Conservation (phyloP, 2,113 vertebrate genomes). For the Panthera leo region DNA sequence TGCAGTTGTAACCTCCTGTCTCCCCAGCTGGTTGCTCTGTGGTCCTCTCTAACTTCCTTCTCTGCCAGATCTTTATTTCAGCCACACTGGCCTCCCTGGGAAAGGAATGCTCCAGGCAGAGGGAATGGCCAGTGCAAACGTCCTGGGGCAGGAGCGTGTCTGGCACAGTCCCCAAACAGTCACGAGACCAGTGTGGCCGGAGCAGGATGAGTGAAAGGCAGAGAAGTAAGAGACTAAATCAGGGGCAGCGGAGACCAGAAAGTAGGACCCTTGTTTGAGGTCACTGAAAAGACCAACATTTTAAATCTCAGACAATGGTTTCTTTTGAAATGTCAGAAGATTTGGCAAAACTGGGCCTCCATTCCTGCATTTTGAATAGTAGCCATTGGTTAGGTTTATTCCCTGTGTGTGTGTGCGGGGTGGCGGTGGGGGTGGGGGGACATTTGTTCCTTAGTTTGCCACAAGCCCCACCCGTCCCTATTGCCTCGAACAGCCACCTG, state of each 20-base stretch:
- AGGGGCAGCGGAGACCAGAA: neutral
- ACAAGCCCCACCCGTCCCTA: neutral
- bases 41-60: no score
- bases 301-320: neutral
- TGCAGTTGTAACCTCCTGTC: neutral
- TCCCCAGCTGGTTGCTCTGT: neutral
- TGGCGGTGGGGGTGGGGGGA: no score
- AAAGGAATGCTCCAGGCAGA: neutral
- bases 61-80: rapidly evolving
- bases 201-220: neutral
- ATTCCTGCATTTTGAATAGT: neutral
- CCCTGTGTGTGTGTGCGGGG: no score
- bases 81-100: neutral
- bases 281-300: neutral
- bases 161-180: neutral
- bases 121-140: neutral
- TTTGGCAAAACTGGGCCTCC: neutral
- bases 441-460: neutral
- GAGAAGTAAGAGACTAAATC: no score
- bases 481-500: rapidly evolving
- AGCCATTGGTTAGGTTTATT: neutral
- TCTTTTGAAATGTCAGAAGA: neutral
- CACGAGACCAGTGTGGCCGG: neutral
- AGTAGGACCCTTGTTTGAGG: neutral
- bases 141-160: neutral